Conservation (phyloP, 2,888 invertebrate genomes). For the Macroteleia sp. region DNA sequence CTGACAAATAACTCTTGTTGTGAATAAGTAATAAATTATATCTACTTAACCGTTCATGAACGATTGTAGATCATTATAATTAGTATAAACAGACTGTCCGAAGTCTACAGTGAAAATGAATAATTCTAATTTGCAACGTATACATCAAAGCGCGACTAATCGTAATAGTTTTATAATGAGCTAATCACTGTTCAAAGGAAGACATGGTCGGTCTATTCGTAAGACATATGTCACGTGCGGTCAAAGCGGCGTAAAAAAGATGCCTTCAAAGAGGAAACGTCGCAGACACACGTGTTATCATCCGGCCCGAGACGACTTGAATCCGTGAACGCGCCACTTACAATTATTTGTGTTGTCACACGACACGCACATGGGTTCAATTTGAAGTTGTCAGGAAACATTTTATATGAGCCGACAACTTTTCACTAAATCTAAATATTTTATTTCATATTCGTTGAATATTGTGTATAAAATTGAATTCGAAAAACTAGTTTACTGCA, state of each 20-base stretch:
- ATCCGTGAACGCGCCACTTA: conserved; percentile 52
- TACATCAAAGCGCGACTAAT: conserved; percentile 26
- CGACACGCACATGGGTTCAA: conserved; percentile 63
- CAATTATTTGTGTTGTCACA: conserved; percentile 62
- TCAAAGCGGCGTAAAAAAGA: conserved; percentile 26
- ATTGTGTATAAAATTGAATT: no score
- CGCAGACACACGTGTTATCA: conserved; percentile 58
- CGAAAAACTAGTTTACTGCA: no score
- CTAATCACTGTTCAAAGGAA: conserved; percentile 53
- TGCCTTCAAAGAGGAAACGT: conserved; percentile 62
- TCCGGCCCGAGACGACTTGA: conserved; percentile 35
- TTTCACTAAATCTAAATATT: no score
- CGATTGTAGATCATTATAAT: no score
- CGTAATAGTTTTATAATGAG: conserved; percentile 55
- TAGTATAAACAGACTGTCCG: no score
- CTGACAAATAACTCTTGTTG: no score
- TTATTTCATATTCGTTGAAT: no score
- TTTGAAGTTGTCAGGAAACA: conserved; percentile 50
- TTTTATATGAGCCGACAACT: conserved; percentile 34
- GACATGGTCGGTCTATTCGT: conserved; percentile 27
- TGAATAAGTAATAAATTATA: no score
- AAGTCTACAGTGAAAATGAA: conserved; percentile 15
- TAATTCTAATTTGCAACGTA: conserved; percentile 15
- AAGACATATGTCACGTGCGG: conserved; percentile 46
- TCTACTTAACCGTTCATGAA: no score